Evolutionary conservation across 2,888 invertebrate genomes (phyloP).

Genomic region (Rhamphomyia laevipes): DNA sequence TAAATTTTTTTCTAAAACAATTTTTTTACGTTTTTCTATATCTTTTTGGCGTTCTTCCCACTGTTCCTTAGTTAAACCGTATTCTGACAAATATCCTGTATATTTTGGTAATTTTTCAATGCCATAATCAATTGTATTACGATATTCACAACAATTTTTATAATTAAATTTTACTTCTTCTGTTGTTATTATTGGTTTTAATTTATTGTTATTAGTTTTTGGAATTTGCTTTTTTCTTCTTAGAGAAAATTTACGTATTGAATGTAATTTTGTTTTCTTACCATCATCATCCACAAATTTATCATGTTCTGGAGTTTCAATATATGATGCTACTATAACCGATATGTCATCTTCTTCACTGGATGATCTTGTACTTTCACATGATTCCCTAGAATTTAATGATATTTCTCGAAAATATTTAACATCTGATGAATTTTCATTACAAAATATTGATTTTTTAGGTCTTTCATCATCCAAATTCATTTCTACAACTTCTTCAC

Average conservation of each 20-base stretch:
- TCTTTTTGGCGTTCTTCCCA: conserved; percentile 35
- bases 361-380: too few species aligned
- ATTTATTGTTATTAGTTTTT: background rate
- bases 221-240: too few species aligned
- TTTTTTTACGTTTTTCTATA: conserved; percentile 27
- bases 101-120: conserved; percentile 39
- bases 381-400: too few species aligned
- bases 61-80: conserved; percentile 41
- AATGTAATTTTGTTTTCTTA: too few species aligned
- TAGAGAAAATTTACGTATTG: too few species aligned
- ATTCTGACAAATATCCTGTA: conserved; percentile 42
- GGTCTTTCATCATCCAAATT: conserved; percentile 16
- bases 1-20: conserved; percentile 25
- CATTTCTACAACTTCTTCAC: conserved; percentile 30
- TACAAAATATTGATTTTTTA: too few species aligned
- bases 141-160: conserved; percentile 37
- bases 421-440: too few species aligned
- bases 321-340: conserved; percentile 32
- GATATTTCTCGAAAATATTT: too few species aligned
- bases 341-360: conserved; percentile 29
- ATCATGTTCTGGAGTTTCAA: conserved; percentile 7
- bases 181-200: background rate
- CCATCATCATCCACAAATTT: too few species aligned
- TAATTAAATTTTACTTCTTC: conserved; percentile 28
- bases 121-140: conserved; percentile 23